Evolutionary conservation across 2,888 invertebrate species (phyloP).

Genomic region (Rutpela maculata): DNA sequence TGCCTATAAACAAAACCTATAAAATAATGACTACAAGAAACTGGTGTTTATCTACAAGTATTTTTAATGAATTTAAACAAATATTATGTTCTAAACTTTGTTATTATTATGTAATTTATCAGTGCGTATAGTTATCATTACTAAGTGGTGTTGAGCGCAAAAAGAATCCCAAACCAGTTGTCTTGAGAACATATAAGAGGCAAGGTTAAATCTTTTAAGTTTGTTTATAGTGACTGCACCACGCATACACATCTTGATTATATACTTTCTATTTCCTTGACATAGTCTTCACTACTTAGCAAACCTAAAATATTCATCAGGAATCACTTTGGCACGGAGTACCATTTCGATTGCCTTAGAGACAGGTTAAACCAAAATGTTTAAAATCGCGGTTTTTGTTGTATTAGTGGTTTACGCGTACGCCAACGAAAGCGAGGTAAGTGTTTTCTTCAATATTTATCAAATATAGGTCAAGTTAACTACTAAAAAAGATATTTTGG

Average conservation of each 20-base stretch:
- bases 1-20: no score
- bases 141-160: conserved; percentile 34
- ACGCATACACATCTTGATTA: conserved; percentile 8
- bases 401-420: conserved; percentile 9
- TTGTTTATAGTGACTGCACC: background rate
- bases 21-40: no score
- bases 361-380: conserved; percentile 1
- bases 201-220: conserved; percentile 13
- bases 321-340: background rate
- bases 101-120: conserved; percentile 18
- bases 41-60: background rate
- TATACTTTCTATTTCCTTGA: conserved; percentile 37
- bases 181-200: conserved; percentile 18
- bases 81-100: background rate
- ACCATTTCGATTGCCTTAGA: background rate
- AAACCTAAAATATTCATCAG: background rate
- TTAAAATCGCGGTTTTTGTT: conserved; percentile 18
- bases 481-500: no score
- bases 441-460: conserved; percentile 4
- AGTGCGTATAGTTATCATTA: conserved; percentile 10
- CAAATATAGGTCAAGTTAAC: no score
- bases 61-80: background rate
- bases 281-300: conserved; percentile 24
- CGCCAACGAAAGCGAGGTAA: conserved; percentile 10
- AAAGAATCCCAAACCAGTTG: conserved; percentile 32